Evolutionary conservation across 2,888 invertebrate species (phyloP).

Genomic region (Serrognathus titanus): DNA sequence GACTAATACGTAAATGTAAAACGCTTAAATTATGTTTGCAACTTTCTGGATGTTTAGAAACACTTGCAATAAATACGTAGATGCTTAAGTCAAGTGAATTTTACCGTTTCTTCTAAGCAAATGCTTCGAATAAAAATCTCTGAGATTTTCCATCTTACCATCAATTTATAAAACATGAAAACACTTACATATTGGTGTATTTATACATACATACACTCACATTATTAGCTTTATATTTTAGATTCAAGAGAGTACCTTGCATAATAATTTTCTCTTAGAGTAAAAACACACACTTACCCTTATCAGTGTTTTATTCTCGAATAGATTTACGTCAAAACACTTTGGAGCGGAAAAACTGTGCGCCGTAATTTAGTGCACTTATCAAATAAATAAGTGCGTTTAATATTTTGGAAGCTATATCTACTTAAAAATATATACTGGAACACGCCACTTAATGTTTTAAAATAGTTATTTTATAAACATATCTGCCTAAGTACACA

Average conservation of each 20-base stretch:
- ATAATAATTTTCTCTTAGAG: neutral
- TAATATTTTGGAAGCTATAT: slow-evolving; percentile 24
- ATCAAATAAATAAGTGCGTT: slow-evolving; percentile 2
- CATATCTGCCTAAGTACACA: slow-evolving; percentile 35
- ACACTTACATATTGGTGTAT: neutral
- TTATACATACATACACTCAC: neutral
- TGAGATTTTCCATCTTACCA: too few relatives aligned
- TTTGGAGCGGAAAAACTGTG: slow-evolving; percentile 2
- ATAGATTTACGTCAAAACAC: slow-evolving; percentile 10
- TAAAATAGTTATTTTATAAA: slow-evolving; percentile 37
- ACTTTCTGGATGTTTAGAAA: too few relatives aligned
- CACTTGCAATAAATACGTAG: too few relatives aligned
- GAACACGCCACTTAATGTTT: slow-evolving; percentile 33
- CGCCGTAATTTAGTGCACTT: neutral
- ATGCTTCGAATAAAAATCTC: too few relatives aligned
- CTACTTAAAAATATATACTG: slow-evolving; percentile 24
- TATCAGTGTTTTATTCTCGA: slow-evolving; percentile 1
- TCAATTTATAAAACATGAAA: neutral
- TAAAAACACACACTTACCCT: neutral
- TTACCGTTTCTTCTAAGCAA: too few relatives aligned
- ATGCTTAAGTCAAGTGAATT: too few relatives aligned
- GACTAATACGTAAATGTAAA: too few relatives aligned
- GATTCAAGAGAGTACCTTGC: too few relatives aligned
- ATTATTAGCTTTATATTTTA: too few relatives aligned
- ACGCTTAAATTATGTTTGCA: too few relatives aligned